These are phyloP conservation scores for Benthosema pterotum DNA, from an alignment of 2,797 vertebrate species.

Conservation along the genomic window DNA sequence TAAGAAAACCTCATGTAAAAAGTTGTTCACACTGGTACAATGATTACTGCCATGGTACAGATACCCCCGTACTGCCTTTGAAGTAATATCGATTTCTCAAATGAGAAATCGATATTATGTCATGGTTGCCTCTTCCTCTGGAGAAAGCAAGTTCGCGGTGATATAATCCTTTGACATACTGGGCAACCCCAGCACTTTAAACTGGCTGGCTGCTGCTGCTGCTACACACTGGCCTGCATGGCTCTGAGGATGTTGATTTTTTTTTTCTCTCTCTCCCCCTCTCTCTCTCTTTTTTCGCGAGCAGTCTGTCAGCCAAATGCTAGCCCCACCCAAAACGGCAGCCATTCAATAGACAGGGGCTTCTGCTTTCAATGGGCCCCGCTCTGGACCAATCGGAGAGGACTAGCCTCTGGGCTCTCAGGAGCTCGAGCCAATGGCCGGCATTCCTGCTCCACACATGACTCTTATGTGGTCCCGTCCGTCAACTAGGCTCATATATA, in stretches of 20 bases:
- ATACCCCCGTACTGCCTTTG: no score
- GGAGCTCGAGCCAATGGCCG: conserved; percentile 81
- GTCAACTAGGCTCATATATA: conserved; percentile 94
- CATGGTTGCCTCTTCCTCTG: no score
- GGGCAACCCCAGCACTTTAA: conserved; percentile 28
- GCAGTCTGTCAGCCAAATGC: conserved; percentile 82
- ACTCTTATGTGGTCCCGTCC: conserved; percentile 88
- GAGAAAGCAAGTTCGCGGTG: no score
- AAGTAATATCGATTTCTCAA: no score
- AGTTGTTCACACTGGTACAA: no score
- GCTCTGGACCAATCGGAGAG: conserved; percentile 81
- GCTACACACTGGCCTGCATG: conserved; percentile 1
- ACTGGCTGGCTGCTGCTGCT: conserved; percentile 24
- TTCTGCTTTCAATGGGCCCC: conserved; percentile 83
- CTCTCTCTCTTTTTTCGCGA: conserved; percentile 54
- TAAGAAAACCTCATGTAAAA: no score
- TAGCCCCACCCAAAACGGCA: conserved; percentile 79
- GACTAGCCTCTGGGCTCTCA: conserved; percentile 70
- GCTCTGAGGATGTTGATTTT: conserved; percentile 52
- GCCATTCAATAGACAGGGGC: conserved; percentile 82
- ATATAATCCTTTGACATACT: background rate
- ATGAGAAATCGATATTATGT: no score
- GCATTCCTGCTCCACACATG: conserved; percentile 80
- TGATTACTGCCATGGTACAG: no score
- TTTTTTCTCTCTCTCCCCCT: no score